Evolutionary conservation across 1,140 invertebrate species (phyloP), one percentile per base, ranked within the genome.

Genomic region (Lycorma delicatula): DNA sequence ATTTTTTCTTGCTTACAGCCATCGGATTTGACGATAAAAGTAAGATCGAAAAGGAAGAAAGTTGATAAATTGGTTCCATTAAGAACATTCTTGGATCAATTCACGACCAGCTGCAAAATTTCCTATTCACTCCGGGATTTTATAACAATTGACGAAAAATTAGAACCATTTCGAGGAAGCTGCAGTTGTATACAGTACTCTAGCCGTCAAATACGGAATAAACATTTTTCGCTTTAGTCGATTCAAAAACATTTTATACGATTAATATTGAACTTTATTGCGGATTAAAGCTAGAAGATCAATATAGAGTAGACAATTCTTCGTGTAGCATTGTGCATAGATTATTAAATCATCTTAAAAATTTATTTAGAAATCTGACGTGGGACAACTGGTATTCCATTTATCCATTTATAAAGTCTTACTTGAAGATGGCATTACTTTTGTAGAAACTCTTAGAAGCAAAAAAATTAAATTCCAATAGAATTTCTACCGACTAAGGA

Each of bases 111-210:
- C 27, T 27, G 27, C 13, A 4, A 29, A 31, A 31, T 16, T 6
- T 13, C 28, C n/a, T 52, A 29, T 22, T n/a, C 4, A 3, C 50
- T 52, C 7, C n/a, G 3, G 4, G 28, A 52, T 29, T 63, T 64
- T 60, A 22, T 72, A n/a, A n/a, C n/a, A n/a, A 6, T 72, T 49
- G 70, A 75, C 63, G 71, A 77, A 62, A 64, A 67, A 52, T 57
- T 76, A 7, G 55, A 65, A 51, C 47, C 60, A 12, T 76, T 74
- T 55, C 29, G 71, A 20, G 72, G 71, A 23, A 50, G 67, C 13
- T 74, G 69, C 56, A 6, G 13, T 12, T 75, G 75, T 50, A 61
- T 63, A 1, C 69, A 72, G 50, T 74, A 70, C 54, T 71, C 75
- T 9, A 74, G 61, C 71, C 71, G 27, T 62, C 60, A 48, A 72